Percentiles rank a stretch among this genome's conserved stretches.
phyloP scores from a whole-genome alignment of 1,140 invertebrate genomes.

The Solen grandis region DNA sequence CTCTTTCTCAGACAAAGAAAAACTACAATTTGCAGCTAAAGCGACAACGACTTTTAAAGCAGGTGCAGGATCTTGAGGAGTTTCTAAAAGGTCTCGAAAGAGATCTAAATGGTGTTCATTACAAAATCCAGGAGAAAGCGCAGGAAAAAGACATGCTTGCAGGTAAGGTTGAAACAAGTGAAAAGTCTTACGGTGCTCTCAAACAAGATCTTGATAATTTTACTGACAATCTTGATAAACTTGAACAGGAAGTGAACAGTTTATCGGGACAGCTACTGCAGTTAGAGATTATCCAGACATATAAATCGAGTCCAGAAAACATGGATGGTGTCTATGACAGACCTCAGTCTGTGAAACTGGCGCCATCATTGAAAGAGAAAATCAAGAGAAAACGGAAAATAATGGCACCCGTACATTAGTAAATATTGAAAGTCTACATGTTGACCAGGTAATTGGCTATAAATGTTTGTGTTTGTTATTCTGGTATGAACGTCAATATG shows the following conservation, averaged over 20 bases:
- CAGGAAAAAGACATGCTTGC: constrained; percentile 69
- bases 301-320: constrained; percentile 77
- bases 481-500: too few species aligned
- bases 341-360: constrained; percentile 75
- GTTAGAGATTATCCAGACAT: constrained; percentile 77
- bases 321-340: constrained; percentile 77
- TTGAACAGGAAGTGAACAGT: constrained; percentile 73
- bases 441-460: too few species aligned
- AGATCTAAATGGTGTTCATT: constrained; percentile 70
- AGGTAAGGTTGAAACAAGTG: constrained; percentile 70
- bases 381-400: constrained; percentile 71
- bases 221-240: constrained; percentile 68
- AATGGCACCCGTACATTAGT: constrained; percentile 41
- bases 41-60: constrained; percentile 69
- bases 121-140: constrained; percentile 70
- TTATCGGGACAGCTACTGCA: constrained; percentile 74
- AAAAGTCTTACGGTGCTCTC: constrained; percentile 71
- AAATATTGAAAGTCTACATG: too few species aligned
- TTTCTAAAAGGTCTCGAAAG: constrained; percentile 69
- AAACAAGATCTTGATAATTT: constrained; percentile 73
- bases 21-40: constrained; percentile 78
- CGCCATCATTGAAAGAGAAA: constrained; percentile 76
- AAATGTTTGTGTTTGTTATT: too few species aligned
- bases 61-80: constrained; percentile 74
- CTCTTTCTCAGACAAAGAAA: constrained; percentile 74